Conservation (phyloP, 2,113 vertebrate genomes). For the Epinephelus cyanopodus region DNA sequence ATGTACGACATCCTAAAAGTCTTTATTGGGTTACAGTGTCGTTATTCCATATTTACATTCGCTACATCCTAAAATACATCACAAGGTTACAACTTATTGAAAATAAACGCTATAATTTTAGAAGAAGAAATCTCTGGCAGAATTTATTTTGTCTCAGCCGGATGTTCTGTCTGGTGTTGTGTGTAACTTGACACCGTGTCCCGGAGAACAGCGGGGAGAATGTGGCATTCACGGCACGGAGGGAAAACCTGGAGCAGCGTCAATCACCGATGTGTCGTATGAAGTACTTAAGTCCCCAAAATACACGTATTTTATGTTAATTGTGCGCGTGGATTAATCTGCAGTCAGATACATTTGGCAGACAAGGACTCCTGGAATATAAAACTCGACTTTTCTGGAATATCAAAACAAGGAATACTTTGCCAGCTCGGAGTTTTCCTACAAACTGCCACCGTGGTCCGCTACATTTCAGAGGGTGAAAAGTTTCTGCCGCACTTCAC, state of each 20-base stretch:
- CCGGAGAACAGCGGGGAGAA: conserved; percentile 46
- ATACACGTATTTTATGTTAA: rapidly evolving
- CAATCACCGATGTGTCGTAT: not conserved
- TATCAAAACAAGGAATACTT: not conserved
- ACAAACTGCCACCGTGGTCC: conserved; percentile 1
- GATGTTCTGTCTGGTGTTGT: not conserved
- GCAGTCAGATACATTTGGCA: rapidly evolving
- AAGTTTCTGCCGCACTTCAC: not conserved
- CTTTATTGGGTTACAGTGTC: too few relatives aligned
- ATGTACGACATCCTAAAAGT: too few relatives aligned
- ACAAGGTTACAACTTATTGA: too few relatives aligned
- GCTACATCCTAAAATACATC: too few relatives aligned
- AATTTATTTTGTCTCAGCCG: conserved; percentile 17
- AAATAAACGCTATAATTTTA: not conserved
- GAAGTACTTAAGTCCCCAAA: conserved; percentile 8
- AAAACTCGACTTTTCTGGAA: conserved; percentile 22
- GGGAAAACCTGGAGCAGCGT: conserved; percentile 32
- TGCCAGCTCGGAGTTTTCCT: not conserved
- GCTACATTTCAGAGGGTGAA: not conserved
- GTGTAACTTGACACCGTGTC: conserved; percentile 25
- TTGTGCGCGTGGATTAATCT: not conserved
- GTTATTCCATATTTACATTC: too few relatives aligned
- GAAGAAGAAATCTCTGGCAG: rapidly evolving
- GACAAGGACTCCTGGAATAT: rapidly evolving
- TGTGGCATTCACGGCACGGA: conserved; percentile 63